Base-by-base conservation (phyloP, 2,888 invertebrate species). In the Autographa pulchrina region DNA sequence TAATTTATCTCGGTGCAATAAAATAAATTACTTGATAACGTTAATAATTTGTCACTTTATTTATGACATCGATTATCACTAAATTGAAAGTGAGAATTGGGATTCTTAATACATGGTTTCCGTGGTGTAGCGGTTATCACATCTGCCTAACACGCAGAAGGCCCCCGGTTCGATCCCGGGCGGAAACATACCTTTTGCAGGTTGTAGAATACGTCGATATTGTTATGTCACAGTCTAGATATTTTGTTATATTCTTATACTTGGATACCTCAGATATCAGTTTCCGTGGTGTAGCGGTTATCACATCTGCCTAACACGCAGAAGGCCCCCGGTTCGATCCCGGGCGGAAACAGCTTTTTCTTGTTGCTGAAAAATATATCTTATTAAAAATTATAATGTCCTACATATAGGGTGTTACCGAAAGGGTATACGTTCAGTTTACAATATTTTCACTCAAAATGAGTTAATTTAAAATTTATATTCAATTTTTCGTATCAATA, bases 131-230 rank as follows among this genome's bases (percentile, higher is more conserved):
- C 97, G 98, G 98, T 98, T 98, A 98, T 97, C 97, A 97, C 97
- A 97, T 97, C 97, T 97, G 97, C 97, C 97, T 98, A 97, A 98
- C 98, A 98, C 97, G 97, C 97, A 97, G 97, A 97, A 98, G 97
- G 97, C 97, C 97, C 97, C 97, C 97, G 97, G 97, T 98, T 98
- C 97, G 97, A 97, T 97, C 97, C 97, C 97, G 97, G 97, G 97
- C 97, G 97, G 97, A 97, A 97, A 97, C 97, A 97, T 85, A 85
- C 8, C 62, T 85, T 88, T 81, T 65, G 52, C 16, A 54, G 11
- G 18, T 25, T 25, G 25, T 54, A 1, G 3, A 52, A 52, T 52
- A 18, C 8, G 18, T 11, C 4, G 8, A 2, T 54, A 18, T 20
- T 20, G 4, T 54, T 16, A 9, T 7, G 14, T 16, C 2, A 52